Base-by-base conservation (phyloP, 64 coral and sea anemone species). In the Montipora capricornis region DNA sequence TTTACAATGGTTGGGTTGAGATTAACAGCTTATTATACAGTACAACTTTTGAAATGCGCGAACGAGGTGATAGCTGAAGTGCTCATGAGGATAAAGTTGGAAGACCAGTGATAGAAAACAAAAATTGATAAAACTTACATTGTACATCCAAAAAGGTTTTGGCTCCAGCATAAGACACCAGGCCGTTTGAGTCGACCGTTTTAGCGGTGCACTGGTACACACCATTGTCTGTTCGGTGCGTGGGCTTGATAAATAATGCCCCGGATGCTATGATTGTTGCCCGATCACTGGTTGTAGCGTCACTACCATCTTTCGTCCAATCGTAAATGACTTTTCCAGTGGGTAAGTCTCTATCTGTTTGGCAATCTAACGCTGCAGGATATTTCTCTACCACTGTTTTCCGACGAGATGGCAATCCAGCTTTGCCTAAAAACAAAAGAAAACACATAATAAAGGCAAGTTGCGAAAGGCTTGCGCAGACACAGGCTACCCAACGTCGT, bases 121-220 rank as follows among this genome's bases (percentile, higher is more conserved):
- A 57, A 64, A 14, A 11, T 64, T 7, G 0, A 11, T 13, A 20
- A 2, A 73, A 95, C 98, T 96, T 94, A 99, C 98, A 96, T 77
- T 94, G 95, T 49, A 99, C 86, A 57, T 99, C 92, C 9, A 99
- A 76, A 19, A 94, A 58, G 5, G 96, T 87, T 47, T 92, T 87
- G 5, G 89, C 71, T 24, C 98, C 98, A 37, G 89, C 74, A 67
- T 96, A 90, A 2, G 71, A 89, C 1, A 97, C 82, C 20, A 94
- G 68, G 26, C 84, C 92, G n/a, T 44, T 93, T 2, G 89, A 74
- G 49, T 98, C 96, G 20, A 94, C 87, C 1, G 95, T 94, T 49
- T 91, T 96, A 6, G 95, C 98, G 4, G 89, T 93, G 58, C 98
- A 99, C 7, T 80, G 60, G 81, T 99, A 99, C 24, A 94, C 92